Conservation (phyloP, 2,888 invertebrate species). For the Yponomeuta evonymella region DNA sequence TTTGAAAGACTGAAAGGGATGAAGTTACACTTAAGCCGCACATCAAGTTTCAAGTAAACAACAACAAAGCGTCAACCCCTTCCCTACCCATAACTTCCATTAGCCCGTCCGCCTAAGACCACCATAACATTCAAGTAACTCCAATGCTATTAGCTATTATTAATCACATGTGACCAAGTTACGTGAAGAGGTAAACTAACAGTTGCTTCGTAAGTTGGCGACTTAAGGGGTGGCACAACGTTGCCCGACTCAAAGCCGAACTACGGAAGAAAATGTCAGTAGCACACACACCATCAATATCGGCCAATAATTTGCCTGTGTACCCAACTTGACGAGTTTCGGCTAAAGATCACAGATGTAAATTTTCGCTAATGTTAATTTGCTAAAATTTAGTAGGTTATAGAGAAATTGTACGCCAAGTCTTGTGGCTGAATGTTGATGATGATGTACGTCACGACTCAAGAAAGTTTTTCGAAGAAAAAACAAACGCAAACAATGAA, state of each 20-base stretch:
- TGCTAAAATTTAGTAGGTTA: background rate
- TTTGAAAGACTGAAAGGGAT: no score
- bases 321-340: background rate
- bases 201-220: background rate
- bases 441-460: no score
- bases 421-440: no score
- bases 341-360: constrained; percentile 30
- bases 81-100: background rate
- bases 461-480: no score
- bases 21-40: background rate
- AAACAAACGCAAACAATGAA: no score
- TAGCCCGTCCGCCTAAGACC: constrained; percentile 15
- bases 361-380: constrained; percentile 23
- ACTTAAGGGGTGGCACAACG: constrained; percentile 21
- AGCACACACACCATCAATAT: constrained; percentile 59
- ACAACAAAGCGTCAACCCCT: background rate
- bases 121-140: background rate
- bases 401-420: no score
- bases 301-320: constrained; percentile 47
- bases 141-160: background rate
- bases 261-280: constrained; percentile 60
- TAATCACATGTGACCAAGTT: constrained; percentile 2
- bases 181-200: constrained; percentile 7
- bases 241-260: constrained; percentile 46
- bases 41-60: background rate